Conservation (phyloP, 2,113 vertebrate species). For the Axis porcinus region DNA sequence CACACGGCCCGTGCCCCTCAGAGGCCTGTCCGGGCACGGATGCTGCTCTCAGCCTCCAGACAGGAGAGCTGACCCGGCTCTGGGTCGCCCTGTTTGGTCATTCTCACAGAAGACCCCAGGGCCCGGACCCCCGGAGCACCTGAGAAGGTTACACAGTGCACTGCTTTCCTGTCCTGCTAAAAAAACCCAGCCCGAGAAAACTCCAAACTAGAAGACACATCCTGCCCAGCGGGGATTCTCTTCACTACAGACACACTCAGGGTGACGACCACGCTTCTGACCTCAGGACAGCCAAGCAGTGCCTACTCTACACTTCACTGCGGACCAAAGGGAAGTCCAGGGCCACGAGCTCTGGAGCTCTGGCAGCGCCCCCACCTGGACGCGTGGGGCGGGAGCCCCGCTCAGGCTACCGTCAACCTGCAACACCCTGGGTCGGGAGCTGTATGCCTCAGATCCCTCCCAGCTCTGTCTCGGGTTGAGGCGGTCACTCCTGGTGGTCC, state of each 20-base stretch:
- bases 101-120: neutral
- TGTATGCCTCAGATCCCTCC: neutral
- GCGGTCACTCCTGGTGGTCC: neutral
- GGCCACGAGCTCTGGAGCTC: fast-evolving
- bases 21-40: fast-evolving
- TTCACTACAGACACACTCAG: neutral
- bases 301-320: neutral
- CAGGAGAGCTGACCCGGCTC: neutral
- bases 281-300: neutral
- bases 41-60: fast-evolving
- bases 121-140: neutral
- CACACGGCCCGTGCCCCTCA: fast-evolving
- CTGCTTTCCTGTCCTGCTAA: neutral
- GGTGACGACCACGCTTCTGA: neutral
- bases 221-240: neutral
- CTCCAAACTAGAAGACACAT: neutral
- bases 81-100: fast-evolving
- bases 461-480: neutral
- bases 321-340: neutral
- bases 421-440: neutral
- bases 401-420: neutral
- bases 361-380: neutral
- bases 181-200: neutral
- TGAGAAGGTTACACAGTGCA: fast-evolving
- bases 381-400: neutral